A percentile compares a stretch with the other conserved stretches of the same genome.
phyloP scores from a whole-genome alignment of 2,888 invertebrate genomes.

The Autographa pulchrina region DNA sequence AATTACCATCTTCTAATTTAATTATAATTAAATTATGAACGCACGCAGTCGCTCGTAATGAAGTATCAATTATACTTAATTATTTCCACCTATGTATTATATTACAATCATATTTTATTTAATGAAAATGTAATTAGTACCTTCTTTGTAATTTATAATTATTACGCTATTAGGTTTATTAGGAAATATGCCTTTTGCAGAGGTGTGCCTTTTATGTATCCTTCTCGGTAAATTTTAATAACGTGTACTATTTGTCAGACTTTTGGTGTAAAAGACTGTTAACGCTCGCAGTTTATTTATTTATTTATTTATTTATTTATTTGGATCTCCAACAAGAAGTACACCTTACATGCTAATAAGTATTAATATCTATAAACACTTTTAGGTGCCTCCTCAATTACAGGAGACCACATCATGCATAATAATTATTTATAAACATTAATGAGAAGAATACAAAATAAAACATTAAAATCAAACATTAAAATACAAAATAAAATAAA shows the following conservation, averaged over 20 bases:
- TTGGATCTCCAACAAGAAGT: too few species aligned
- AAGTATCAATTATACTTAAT: constrained; percentile 52
- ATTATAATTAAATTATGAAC: constrained; percentile 49
- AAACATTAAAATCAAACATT: too few species aligned
- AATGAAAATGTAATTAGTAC: constrained; percentile 32
- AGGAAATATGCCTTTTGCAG: constrained; percentile 3
- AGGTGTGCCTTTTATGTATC: background rate
- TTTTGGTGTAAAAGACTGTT: background rate
- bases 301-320: background rate
- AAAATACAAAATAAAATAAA: too few species aligned
- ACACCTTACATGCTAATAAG: too few species aligned
- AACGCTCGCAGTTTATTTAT: background rate
- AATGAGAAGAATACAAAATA: too few species aligned
- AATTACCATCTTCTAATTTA: constrained; percentile 40
- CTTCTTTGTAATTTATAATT: constrained; percentile 12
- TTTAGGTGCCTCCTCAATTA: too few species aligned
- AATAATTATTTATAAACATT: too few species aligned
- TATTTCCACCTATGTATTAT: constrained; percentile 34
- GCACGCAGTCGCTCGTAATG: constrained; percentile 31
- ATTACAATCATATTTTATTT: constrained; percentile 37
- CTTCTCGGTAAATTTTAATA: background rate
- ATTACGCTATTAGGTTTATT: constrained; percentile 8
- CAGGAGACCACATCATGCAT: too few species aligned
- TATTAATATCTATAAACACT: too few species aligned
- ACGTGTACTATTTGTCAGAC: background rate